These are phyloP conservation scores for Cantharis rufa DNA, from an alignment of 2,888 invertebrate species.

Conservation along the genomic window DNA sequence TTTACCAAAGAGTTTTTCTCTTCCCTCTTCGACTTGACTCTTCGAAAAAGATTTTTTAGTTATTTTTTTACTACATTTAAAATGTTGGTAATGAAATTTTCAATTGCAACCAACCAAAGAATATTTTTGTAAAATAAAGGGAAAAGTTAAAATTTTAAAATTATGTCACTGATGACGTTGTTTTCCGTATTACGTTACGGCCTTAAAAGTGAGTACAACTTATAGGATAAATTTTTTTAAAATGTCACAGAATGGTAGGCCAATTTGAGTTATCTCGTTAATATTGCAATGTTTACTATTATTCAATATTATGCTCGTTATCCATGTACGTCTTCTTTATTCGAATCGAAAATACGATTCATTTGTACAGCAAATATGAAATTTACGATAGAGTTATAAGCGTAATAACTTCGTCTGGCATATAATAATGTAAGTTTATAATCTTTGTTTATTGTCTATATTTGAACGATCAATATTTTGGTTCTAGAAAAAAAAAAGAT, in stretches of 20 bases:
- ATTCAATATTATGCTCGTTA: too few species aligned
- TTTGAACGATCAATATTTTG: too few species aligned
- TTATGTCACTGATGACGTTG: conserved; percentile 40
- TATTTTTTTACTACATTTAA: too few species aligned
- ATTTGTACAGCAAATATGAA: background rate
- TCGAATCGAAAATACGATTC: background rate
- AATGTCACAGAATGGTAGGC: background rate
- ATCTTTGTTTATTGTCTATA: too few species aligned
- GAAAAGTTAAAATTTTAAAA: background rate
- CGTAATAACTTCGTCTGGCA: too few species aligned
- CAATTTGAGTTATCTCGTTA: background rate
- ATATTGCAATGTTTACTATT: background rate
- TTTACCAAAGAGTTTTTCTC: too few species aligned
- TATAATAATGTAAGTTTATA: too few species aligned
- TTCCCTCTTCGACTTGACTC: too few species aligned
- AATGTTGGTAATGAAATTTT: background rate
- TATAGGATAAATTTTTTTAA: background rate
- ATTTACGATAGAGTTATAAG: too few species aligned
- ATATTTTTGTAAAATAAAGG: background rate
- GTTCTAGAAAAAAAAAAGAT: too few species aligned
- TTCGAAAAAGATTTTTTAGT: too few species aligned
- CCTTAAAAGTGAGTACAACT: conserved; percentile 41
- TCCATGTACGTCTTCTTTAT: background rate
- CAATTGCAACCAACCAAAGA: background rate
- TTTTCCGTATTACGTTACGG: conserved; percentile 37